phyloP scores from a whole-genome alignment of 2,888 invertebrate genomes.

The Cheilosia pagana region DNA sequence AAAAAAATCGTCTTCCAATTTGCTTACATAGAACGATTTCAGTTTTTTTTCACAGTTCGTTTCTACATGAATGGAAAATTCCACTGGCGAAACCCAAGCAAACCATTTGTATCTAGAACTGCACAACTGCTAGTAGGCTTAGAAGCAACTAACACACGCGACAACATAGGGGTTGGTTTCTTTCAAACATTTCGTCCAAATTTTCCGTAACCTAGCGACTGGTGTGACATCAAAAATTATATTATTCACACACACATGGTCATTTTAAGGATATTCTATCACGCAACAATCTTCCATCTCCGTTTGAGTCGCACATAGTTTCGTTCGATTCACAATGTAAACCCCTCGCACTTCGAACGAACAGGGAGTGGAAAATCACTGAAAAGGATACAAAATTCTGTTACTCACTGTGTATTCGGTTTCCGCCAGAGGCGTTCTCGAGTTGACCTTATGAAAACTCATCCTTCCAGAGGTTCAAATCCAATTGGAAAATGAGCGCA shows the following conservation, averaged over 20 bases:
- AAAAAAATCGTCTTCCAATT: slow-evolving; percentile 32
- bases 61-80: slow-evolving; percentile 62
- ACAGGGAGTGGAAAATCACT: slow-evolving; percentile 8
- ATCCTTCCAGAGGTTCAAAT: slow-evolving; percentile 77
- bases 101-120: slow-evolving; percentile 51
- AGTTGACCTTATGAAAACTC: slow-evolving; percentile 83
- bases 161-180: slow-evolving; percentile 53
- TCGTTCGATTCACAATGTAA: too few relatives aligned
- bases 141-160: slow-evolving; percentile 11
- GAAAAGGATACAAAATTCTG: not conserved
- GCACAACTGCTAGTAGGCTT: slow-evolving; percentile 13
- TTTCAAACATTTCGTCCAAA: slow-evolving; percentile 28
- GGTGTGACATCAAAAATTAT: slow-evolving; percentile 12
- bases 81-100: slow-evolving; percentile 53
- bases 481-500: slow-evolving; percentile 24
- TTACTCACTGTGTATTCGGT: slow-evolving; percentile 83
- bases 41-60: slow-evolving; percentile 29
- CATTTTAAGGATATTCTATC: slow-evolving; percentile 51
- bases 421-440: slow-evolving; percentile 82
- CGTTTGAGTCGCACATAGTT: not conserved
- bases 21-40: slow-evolving; percentile 64
- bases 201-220: slow-evolving; percentile 48
- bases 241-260: not conserved
- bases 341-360: slow-evolving; percentile 7
- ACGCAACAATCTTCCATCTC: slow-evolving; percentile 56